These are phyloP conservation scores for Xestia xanthographa DNA, from an alignment of 2,888 invertebrate species.

Conservation along the genomic window DNA sequence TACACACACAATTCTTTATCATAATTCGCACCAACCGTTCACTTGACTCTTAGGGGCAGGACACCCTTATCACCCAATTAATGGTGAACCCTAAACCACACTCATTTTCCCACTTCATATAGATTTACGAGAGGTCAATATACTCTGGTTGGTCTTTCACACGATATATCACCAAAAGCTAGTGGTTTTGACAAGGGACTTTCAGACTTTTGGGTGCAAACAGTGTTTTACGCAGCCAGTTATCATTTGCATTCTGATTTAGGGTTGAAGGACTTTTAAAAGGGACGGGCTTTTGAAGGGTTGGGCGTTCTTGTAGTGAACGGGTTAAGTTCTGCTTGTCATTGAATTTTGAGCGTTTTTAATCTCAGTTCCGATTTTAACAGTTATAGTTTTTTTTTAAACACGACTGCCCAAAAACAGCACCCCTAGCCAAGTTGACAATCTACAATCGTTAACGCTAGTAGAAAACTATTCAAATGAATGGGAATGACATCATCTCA, in stretches of 20 bases:
- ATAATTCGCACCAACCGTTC: constrained; percentile 28
- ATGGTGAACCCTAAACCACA: constrained; percentile 44
- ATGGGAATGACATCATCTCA: no score
- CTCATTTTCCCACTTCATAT: constrained; percentile 41
- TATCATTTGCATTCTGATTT: constrained; percentile 68
- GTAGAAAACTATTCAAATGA: no score
- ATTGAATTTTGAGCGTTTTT: not conserved
- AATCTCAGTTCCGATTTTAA: no score
- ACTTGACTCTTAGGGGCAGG: constrained; percentile 44
- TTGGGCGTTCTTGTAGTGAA: not conserved
- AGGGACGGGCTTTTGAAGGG: constrained; percentile 5
- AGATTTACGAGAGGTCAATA: constrained; percentile 54
- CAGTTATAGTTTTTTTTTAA: no score
- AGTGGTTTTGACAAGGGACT: constrained; percentile 80
- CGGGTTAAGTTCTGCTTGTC: not conserved
- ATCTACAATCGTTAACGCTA: no score
- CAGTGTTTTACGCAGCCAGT: constrained; percentile 62
- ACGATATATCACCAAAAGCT: constrained; percentile 78
- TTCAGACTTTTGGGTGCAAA: constrained; percentile 66
- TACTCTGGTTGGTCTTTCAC: constrained; percentile 59
- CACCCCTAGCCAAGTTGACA: no score
- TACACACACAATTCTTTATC: constrained; percentile 43
- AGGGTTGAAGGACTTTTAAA: constrained; percentile 40
- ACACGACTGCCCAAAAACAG: no score
- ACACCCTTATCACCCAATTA: constrained; percentile 42